phyloP scores from a whole-genome alignment of 1,140 invertebrate genomes.

The Solenopsis invicta region DNA sequence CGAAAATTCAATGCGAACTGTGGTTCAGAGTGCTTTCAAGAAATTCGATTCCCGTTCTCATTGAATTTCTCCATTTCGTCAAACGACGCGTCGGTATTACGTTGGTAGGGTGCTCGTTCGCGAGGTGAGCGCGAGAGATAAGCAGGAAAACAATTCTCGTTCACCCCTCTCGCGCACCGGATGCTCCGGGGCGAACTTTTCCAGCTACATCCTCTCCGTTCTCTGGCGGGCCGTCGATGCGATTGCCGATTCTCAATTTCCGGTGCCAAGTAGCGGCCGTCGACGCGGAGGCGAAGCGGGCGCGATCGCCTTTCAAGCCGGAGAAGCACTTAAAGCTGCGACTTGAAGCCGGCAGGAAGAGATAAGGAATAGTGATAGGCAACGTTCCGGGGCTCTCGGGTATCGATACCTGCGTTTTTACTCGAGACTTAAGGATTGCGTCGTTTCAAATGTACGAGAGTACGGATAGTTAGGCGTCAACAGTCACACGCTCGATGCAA shows the following conservation, averaged over 20 bases:
- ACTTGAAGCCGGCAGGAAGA: conserved; percentile 40
- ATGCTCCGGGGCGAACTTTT: conserved; percentile 51
- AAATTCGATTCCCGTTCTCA: conserved; percentile 36
- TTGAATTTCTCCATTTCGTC: conserved; percentile 44
- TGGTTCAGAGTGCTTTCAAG: neutral
- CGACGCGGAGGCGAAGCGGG: neutral
- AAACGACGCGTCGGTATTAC: neutral
- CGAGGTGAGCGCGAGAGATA: conserved; percentile 44
- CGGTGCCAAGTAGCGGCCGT: conserved; percentile 28
- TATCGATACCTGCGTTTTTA: conserved; percentile 60
- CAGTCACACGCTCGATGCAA: neutral
- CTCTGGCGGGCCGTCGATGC: neutral
- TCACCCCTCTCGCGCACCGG: neutral
- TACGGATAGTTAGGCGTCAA: conserved; percentile 27
- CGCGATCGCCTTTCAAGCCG: conserved; percentile 47
- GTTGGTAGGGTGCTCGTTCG: neutral
- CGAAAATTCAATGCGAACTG: neutral
- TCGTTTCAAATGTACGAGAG: neutral
- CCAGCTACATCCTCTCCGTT: conserved; percentile 43
- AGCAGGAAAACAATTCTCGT: conserved; percentile 50
- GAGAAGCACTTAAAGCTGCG: conserved; percentile 69
- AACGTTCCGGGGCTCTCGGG: conserved; percentile 4
- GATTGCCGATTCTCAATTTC: conserved; percentile 70
- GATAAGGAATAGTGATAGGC: conserved; percentile 66
- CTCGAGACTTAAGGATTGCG: neutral